Evolutionary conservation across 2,113 vertebrate genomes (phyloP).

Genomic region (Gasterosteus nipponicus): DNA sequence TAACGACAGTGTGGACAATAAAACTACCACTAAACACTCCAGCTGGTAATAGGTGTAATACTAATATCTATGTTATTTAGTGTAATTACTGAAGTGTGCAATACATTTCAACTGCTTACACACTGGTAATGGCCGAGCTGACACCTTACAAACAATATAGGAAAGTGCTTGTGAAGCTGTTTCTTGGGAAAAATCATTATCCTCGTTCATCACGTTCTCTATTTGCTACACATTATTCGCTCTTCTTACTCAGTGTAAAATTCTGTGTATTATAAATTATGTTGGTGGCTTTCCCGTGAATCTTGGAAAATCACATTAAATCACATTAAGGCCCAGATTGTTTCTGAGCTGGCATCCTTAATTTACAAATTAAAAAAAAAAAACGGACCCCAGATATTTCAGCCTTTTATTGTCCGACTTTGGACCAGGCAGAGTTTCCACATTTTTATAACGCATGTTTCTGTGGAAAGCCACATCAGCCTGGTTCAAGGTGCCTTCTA

Average conservation of each 20-base stretch:
- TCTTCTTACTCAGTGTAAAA: neutral
- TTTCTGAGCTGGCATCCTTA: too few species aligned
- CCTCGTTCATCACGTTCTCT: neutral
- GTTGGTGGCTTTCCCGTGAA: neutral
- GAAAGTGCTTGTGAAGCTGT: neutral
- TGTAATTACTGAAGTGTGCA: conserved; percentile 27
- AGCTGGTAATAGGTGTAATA: conserved; percentile 31
- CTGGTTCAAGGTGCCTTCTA: neutral
- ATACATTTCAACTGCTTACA: neutral
- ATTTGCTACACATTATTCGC: neutral
- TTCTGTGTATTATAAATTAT: neutral
- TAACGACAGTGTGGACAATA: conserved; percentile 17
- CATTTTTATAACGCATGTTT: too few species aligned
- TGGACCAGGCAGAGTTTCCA: too few species aligned
- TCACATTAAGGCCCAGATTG: too few species aligned
- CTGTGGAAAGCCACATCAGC: neutral
- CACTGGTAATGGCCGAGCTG: conserved; percentile 1
- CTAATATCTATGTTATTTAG: conserved; percentile 51
- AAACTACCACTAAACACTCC: conserved; percentile 25
- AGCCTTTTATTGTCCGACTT: too few species aligned
- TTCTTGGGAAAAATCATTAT: neutral
- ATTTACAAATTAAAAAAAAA: too few species aligned
- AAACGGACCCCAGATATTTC: too few species aligned
- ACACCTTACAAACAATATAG: neutral
- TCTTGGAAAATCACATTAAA: neutral